Base-by-base conservation (phyloP, 2,797 vertebrate genomes). In the Bradypus variegatus region DNA sequence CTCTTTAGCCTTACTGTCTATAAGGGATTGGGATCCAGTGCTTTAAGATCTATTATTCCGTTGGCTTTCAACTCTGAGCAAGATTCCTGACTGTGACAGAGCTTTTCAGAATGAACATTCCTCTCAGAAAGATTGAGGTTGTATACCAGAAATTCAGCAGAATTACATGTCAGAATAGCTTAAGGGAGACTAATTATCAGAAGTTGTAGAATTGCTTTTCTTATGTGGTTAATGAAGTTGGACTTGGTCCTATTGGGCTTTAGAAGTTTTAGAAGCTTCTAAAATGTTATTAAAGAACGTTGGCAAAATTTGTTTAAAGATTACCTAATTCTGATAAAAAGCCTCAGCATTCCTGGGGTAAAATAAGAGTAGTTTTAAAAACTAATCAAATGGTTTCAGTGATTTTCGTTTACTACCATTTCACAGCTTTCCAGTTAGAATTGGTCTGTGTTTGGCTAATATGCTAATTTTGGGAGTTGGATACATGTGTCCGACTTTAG, bases 201-300 rank as follows among this genome's bases (percentile, higher is more conserved):
- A 69, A 87, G 36, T 27, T n/a, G 14, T 60, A 27, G 45, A 90
- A 55, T 23, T 45, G 76, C 79, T 76, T 78, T 76, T 10, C 86
- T 91, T 67, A 55, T n/a, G 53, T 70, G 86, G 75, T 73, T 77
- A 55, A 53, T 89, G 83, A 60, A 48, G 33, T 62, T 70, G 27
- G 38, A 88, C 58, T 50, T 81, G 62, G 50, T 25, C 41, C 41
- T 80, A 0, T 5, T 16, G 12, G 55, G 70, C 31, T 89, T 75
- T 77, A 84, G 72, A 89, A 84, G 73, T 84, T 92, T 88, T 76
- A 79, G 88, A 94, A 84, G 72, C 80, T 94, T 80, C 58, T 92
- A 41, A 82, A 91, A 84, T 86, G 25, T 86, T 67, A 45, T 4
- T 89, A 38, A 82, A 89, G 64, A 83, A 72, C 48, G 62, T 88